Evolutionary conservation across 2,888 invertebrate species (phyloP).

Genomic region (Parnassius apollo): DNA sequence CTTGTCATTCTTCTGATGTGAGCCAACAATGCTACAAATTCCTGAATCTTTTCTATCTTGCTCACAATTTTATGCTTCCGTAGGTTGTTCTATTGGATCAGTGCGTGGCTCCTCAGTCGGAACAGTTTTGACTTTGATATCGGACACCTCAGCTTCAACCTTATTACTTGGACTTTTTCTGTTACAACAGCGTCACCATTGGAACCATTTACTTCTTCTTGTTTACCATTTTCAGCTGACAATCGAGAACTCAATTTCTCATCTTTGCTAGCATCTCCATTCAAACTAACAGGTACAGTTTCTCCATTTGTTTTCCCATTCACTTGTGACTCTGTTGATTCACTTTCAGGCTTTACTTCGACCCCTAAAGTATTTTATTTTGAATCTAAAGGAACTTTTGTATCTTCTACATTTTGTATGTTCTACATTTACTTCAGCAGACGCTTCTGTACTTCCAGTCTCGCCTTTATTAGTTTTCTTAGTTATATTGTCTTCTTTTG

Average conservation of each 20-base stretch:
- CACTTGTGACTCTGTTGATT: constrained; percentile 50
- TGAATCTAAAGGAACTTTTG: constrained; percentile 23
- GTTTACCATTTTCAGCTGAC: constrained; percentile 61
- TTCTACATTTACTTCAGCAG: constrained; percentile 20
- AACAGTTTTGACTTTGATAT: constrained; percentile 81
- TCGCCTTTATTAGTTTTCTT: constrained; percentile 37
- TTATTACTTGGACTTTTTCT: constrained; percentile 61
- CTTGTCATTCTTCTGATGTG: constrained; percentile 71
- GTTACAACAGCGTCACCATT: constrained; percentile 37
- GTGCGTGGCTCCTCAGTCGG: constrained; percentile 67
- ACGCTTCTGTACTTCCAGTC: constrained; percentile 13
- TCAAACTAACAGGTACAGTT: constrained; percentile 45
- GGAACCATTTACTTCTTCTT: constrained; percentile 37
- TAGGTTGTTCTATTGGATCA: constrained; percentile 73
- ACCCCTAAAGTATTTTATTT: constrained; percentile 32
- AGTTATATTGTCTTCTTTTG: constrained; percentile 30
- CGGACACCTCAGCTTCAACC: constrained; percentile 53
- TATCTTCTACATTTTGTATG: constrained; percentile 24
- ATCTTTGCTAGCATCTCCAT: constrained; percentile 58
- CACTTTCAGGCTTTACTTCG: constrained; percentile 38
- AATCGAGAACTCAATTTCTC: constrained; percentile 61
- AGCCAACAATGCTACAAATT: constrained; percentile 57
- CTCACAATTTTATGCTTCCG: constrained; percentile 72
- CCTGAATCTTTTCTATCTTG: constrained; percentile 45
- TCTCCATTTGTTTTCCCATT: constrained; percentile 68